Conservation (phyloP, 1,140 invertebrate species). For the Musca vetustissima region DNA sequence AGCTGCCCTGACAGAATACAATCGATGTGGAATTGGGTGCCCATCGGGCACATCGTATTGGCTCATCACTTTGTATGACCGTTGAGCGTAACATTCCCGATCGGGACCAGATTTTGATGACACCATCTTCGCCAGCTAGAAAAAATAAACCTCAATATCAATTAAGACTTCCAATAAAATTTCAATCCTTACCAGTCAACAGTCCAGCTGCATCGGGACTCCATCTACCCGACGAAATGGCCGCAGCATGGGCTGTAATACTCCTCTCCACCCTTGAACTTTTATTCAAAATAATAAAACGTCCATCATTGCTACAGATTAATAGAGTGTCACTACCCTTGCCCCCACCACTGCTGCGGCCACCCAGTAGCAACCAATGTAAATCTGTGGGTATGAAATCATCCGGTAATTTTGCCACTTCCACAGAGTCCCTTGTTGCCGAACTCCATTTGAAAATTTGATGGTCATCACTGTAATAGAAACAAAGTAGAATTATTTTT, state of each 20-base stretch:
- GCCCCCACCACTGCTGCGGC: slow-evolving; percentile 59
- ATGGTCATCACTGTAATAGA: slow-evolving; percentile 79
- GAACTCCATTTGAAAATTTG: slow-evolving; percentile 86
- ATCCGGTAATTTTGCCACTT: slow-evolving; percentile 76
- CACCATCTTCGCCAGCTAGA: slow-evolving; percentile 89
- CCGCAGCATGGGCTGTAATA: slow-evolving; percentile 91
- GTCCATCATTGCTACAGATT: slow-evolving; percentile 87
- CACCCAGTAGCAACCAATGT: slow-evolving; percentile 71
- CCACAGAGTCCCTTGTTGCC: slow-evolving; percentile 72
- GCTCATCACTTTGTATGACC: slow-evolving; percentile 75
- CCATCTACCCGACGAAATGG: slow-evolving; percentile 83
- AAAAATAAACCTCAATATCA: not conserved
- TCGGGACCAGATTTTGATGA: slow-evolving; percentile 94
- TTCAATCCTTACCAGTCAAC: slow-evolving; percentile 86
- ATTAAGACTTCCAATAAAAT: not conserved
- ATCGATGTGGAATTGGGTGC: slow-evolving; percentile 82
- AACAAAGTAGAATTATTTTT: not conserved
- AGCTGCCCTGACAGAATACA: slow-evolving; percentile 80
- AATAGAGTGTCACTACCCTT: slow-evolving; percentile 82
- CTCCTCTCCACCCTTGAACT: slow-evolving; percentile 90
- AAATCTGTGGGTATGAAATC: slow-evolving; percentile 88
- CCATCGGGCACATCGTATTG: slow-evolving; percentile 85
- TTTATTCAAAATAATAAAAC: slow-evolving; percentile 74
- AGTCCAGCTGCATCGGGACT: slow-evolving; percentile 90
- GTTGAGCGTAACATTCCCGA: slow-evolving; percentile 93